Evolutionary conservation across 2,888 invertebrate species (phyloP).

Genomic region (Notocelia uddmanniana): DNA sequence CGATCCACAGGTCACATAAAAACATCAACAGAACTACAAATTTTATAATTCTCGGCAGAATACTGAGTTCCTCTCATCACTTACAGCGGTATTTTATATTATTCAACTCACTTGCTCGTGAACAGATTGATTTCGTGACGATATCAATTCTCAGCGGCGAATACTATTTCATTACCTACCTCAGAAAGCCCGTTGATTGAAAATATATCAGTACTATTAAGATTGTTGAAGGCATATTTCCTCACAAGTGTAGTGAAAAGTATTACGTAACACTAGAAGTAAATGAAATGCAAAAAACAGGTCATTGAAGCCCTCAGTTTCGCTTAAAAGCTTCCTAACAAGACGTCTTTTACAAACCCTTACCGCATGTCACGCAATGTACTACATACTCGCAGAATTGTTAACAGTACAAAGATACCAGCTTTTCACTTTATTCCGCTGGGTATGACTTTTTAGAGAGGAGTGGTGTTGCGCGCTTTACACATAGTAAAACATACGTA

Average conservation of each 20-base stretch:
- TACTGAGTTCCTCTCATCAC: neutral
- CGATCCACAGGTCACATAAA: conserved; percentile 50
- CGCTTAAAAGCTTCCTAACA: neutral
- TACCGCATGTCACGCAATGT: neutral
- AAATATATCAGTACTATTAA: no score
- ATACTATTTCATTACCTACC: no score
- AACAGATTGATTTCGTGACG: no score
- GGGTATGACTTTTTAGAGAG: neutral
- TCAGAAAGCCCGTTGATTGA: no score
- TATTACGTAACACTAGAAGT: neutral
- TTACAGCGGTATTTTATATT: neutral
- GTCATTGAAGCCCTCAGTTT: neutral
- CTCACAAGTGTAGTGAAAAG: neutral
- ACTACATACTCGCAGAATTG: neutral
- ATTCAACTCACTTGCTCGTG: no score
- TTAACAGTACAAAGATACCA: neutral
- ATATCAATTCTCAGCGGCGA: no score
- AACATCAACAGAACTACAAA: conserved; percentile 64
- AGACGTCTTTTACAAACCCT: neutral
- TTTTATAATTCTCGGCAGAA: conserved; percentile 53
- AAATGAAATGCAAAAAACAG: neutral
- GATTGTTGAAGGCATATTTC: no score
- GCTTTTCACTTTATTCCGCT: conserved; percentile 1
- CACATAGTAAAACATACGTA: no score
- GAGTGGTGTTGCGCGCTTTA: neutral